Percentiles rank a stretch among this genome's conserved stretches.
Evolutionary conservation across 2,113 vertebrate species (phyloP).

Genomic region (Proterorhinus semilunaris): DNA sequence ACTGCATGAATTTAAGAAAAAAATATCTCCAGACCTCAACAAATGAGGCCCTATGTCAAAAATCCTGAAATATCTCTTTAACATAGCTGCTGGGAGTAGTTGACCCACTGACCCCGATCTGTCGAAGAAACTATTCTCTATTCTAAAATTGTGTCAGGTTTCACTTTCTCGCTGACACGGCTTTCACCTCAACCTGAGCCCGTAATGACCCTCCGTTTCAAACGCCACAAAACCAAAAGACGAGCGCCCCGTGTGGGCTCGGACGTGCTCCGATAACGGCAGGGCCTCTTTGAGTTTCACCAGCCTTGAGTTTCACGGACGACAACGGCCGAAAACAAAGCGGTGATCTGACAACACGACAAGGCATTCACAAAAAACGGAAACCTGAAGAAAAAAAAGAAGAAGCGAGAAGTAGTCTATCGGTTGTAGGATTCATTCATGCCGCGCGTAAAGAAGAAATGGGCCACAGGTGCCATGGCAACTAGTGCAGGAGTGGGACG

Average conservation of each 20-base stretch:
- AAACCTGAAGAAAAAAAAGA: background rate
- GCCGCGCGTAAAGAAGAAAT: conserved; percentile 3
- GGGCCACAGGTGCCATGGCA: conserved; percentile 55
- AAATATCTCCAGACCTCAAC: no score
- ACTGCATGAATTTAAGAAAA: no score
- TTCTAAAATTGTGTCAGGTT: background rate
- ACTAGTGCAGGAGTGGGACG: conserved; percentile 29
- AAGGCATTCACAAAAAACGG: background rate
- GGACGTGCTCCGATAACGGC: conserved; percentile 26
- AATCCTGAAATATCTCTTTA: no score
- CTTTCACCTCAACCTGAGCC: conserved; percentile 3
- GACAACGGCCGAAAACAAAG: conserved; percentile 3
- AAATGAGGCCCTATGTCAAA: no score
- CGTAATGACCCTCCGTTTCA: background rate
- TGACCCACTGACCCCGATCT: background rate
- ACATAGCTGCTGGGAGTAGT: background rate
- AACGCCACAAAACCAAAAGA: conserved; percentile 5
- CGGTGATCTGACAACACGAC: background rate
- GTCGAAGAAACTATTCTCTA: background rate
- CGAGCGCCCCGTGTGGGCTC: background rate
- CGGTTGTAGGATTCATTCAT: background rate
- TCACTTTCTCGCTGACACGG: background rate
- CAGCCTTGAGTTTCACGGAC: conserved; percentile 9
- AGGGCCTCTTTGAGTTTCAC: conserved; percentile 1
- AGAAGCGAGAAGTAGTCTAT: background rate